Conservation (phyloP, 2,888 invertebrate genomes). For the Lypha dubia region DNA sequence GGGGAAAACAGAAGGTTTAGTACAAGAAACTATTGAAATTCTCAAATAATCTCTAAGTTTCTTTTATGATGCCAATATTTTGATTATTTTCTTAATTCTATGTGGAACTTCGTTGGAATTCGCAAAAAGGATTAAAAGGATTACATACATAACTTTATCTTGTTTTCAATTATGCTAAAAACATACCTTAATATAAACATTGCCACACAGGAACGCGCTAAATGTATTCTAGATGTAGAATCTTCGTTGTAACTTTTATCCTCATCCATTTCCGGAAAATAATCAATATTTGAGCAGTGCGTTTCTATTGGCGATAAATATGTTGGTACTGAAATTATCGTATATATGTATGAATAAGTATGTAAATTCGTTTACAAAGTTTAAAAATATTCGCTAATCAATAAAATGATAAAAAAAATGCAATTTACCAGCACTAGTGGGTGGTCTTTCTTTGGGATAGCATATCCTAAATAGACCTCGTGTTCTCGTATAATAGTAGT, state of each 20-base stretch:
- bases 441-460: constrained; percentile 95
- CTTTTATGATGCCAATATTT: too few species aligned
- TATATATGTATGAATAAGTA: constrained; percentile 28
- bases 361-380: neutral
- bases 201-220: constrained; percentile 96
- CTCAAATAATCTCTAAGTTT: too few species aligned
- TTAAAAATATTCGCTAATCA: neutral
- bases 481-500: constrained; percentile 95
- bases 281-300: constrained; percentile 96
- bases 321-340: constrained; percentile 89
- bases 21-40: too few species aligned
- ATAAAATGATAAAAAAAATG: neutral
- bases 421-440: constrained; percentile 86
- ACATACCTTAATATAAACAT: constrained; percentile 90
- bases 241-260: constrained; percentile 84
- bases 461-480: constrained; percentile 97
- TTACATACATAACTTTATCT: neutral
- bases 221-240: constrained; percentile 92
- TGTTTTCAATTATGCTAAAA: neutral
- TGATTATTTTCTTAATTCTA: too few species aligned
- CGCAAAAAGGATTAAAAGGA: too few species aligned
- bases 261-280: constrained; percentile 87
- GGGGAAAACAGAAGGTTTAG: too few species aligned
- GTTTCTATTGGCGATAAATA: constrained; percentile 96
- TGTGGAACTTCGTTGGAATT: too few species aligned